Conservation (phyloP, 1,140 invertebrate genomes). For the Phymorhynchus buccinoides region DNA sequence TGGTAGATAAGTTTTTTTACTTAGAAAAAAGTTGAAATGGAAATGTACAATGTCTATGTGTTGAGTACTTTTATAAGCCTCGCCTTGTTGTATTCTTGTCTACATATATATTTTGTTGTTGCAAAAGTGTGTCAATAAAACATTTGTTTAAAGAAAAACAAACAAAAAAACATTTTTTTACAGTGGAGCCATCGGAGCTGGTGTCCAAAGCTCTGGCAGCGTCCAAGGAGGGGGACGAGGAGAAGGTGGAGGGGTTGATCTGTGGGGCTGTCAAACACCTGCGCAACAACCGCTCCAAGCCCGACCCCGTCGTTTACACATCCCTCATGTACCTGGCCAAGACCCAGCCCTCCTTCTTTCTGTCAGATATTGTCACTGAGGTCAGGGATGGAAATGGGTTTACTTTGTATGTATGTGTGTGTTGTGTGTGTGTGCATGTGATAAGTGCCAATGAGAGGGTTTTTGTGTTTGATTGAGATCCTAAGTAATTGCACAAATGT, state of each 20-base stretch:
- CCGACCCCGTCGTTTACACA: slow-evolving; percentile 85
- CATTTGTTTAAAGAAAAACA: not conserved
- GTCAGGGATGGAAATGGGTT: no score
- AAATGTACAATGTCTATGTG: slow-evolving; percentile 12
- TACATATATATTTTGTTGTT: no score
- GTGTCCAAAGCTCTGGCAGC: slow-evolving; percentile 72
- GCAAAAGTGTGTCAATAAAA: not conserved
- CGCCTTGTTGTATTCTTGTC: no score
- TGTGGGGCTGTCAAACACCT: slow-evolving; percentile 77
- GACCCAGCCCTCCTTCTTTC: slow-evolving; percentile 82
- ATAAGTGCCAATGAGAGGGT: no score
- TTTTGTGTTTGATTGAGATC: no score
- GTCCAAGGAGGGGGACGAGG: slow-evolving; percentile 73
- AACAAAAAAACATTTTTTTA: slow-evolving; percentile 29
- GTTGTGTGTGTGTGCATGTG: no score
- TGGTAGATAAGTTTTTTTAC: not conserved
- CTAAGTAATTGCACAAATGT: no score
- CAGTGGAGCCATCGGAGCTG: slow-evolving; percentile 72
- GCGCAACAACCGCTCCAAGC: slow-evolving; percentile 79
- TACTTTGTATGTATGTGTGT: no score
- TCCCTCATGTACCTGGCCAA: slow-evolving; percentile 89
- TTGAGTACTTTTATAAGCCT: no score
- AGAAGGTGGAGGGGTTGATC: slow-evolving; percentile 74
- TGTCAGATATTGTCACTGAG: slow-evolving; percentile 84
- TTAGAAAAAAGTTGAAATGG: not conserved